A percentile compares a stretch with the other conserved stretches of the same genome.
Conservation (phyloP, 2,113 vertebrate genomes). For the Lepus timidus region DNA sequence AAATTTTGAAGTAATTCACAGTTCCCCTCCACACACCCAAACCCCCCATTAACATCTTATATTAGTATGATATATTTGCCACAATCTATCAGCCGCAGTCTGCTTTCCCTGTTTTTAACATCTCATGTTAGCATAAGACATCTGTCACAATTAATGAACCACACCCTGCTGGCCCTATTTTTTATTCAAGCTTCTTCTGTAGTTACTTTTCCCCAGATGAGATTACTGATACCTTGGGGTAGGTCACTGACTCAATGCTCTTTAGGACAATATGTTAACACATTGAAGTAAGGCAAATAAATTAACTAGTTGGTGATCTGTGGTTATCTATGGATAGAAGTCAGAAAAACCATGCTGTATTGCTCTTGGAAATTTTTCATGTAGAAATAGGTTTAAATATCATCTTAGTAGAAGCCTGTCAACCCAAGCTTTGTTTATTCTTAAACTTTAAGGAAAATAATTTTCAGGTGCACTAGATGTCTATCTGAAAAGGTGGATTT, state of each 20-base stretch:
- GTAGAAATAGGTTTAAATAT: slow-evolving; percentile 18
- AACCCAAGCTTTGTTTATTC: not conserved
- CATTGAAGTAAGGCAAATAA: not conserved
- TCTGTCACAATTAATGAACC: no score
- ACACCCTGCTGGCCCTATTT: no score
- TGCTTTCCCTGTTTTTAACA: no score
- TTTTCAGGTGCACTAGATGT: not conserved
- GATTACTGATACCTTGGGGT: not conserved
- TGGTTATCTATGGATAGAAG: slow-evolving; percentile 8
- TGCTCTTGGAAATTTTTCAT: slow-evolving; percentile 25
- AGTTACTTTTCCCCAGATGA: not conserved
- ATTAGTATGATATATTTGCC: no score
- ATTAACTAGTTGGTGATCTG: slow-evolving; percentile 24
- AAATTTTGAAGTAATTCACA: no score
- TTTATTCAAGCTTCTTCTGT: not conserved
- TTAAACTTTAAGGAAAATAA: slow-evolving; percentile 7
- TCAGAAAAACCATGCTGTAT: not conserved
- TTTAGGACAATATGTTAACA: not conserved
- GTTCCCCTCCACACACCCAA: no score
- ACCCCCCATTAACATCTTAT: no score
- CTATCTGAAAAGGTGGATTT: slow-evolving; percentile 33
- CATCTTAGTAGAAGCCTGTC: slow-evolving; percentile 6
- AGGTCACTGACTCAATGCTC: not conserved
- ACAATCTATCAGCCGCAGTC: no score
- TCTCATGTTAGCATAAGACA: no score